Percentiles rank a stretch among this genome's conserved stretches.
Conservation (phyloP, 2,797 vertebrate species). For the Peromyscus aztecus region DNA sequence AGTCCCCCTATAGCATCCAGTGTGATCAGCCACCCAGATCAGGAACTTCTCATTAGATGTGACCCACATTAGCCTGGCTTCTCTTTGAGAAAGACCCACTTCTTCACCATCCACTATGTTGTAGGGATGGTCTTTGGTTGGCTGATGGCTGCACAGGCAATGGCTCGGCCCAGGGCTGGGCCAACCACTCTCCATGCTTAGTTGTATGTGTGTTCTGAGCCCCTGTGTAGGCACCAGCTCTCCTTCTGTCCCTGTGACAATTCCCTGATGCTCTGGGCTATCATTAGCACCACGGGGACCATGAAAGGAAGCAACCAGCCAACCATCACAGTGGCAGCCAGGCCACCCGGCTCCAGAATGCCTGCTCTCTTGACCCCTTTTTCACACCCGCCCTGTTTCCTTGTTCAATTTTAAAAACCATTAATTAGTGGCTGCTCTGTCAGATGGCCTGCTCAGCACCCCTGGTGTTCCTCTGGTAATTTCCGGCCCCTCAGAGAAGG, state of each 20-base stretch:
- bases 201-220: accelerated
- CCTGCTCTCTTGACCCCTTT: background rate
- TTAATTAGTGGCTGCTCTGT: background rate
- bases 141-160: background rate
- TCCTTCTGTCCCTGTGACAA: background rate
- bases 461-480: constrained; percentile 49
- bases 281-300: accelerated
- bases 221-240: background rate
- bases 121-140: background rate
- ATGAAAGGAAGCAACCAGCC: background rate
- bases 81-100: background rate
- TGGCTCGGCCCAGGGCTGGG: background rate
- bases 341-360: background rate
- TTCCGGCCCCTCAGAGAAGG: constrained; percentile 77
- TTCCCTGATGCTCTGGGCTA: accelerated
- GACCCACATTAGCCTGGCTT: background rate
- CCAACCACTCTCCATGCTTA: accelerated
- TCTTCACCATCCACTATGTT: background rate
- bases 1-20: background rate
- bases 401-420: constrained; percentile 26
- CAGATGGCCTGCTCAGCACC: background rate
- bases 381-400: background rate
- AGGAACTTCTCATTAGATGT: background rate
- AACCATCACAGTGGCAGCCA: background rate
- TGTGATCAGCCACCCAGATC: background rate